These are phyloP conservation scores for Lophius americanus DNA, from an alignment of 2,797 vertebrate species.

Conservation along the genomic window DNA sequence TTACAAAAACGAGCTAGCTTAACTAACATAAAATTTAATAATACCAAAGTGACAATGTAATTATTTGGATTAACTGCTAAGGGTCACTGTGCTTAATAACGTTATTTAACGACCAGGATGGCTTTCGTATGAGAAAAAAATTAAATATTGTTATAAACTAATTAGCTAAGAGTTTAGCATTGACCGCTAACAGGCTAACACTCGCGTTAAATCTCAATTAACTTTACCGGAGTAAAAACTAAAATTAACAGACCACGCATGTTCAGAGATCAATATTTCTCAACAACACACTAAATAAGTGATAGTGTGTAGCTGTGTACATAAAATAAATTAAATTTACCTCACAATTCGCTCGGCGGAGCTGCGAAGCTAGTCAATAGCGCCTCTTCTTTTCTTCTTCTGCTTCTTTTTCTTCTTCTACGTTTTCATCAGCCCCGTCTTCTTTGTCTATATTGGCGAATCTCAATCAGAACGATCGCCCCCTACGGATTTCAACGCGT, in stretches of 20 bases:
- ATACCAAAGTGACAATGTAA: no score
- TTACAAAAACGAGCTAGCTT: no score
- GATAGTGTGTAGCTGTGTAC: rapidly evolving
- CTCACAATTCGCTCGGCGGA: slow-evolving; percentile 44
- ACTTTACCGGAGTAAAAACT: not conserved
- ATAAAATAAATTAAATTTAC: slow-evolving; percentile 26
- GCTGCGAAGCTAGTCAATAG: slow-evolving; percentile 33
- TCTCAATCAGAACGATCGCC: not conserved
- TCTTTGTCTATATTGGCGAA: slow-evolving; percentile 13
- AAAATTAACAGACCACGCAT: no score
- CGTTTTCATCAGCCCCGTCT: not conserved
- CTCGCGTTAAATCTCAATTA: slow-evolving; percentile 15
- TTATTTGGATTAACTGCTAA: no score
- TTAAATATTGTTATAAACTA: no score
- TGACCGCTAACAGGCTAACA: slow-evolving; percentile 44
- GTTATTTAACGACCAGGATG: no score
- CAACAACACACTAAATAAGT: rapidly evolving
- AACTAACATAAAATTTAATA: no score
- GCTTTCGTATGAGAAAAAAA: no score
- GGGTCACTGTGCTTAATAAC: no score
- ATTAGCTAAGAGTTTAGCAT: slow-evolving; percentile 6
- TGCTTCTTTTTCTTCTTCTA: not conserved
- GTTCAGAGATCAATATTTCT: rapidly evolving
- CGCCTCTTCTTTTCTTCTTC: slow-evolving; percentile 29
- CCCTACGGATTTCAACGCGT: not conserved